Percentiles rank a stretch among this genome's conserved stretches.
Evolutionary conservation across 2,113 vertebrate genomes (phyloP).

Genomic region (Podarcis muralis): DNA sequence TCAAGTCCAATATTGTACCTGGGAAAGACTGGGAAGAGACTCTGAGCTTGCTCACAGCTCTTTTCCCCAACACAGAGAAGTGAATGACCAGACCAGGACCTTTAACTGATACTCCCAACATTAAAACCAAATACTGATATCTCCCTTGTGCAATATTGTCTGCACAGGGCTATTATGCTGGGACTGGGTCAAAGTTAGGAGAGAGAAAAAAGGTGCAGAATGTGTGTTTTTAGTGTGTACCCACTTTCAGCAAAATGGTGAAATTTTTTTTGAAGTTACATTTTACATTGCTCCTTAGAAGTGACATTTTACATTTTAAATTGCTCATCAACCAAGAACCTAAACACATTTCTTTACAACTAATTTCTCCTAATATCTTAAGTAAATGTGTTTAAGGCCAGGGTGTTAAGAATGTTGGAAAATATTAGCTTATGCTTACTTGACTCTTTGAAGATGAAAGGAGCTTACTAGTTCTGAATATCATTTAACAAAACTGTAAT

Average conservation of each 20-base stretch:
- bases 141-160: background rate
- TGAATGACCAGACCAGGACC: background rate
- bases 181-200: background rate
- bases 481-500: slow-evolving; percentile 38
- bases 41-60: background rate
- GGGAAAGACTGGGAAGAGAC: background rate
- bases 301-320: background rate
- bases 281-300: background rate
- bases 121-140: background rate
- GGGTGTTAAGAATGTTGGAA: background rate
- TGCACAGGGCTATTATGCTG: background rate
- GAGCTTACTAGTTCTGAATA: slow-evolving; percentile 9
- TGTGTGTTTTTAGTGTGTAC: background rate
- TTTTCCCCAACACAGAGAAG: background rate
- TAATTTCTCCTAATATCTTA: background rate
- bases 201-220: background rate
- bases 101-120: background rate
- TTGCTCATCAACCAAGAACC: background rate
- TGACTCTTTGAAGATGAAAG: slow-evolving; percentile 42
- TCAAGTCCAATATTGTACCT: background rate
- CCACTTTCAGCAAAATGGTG: background rate
- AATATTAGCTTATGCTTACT: slow-evolving; percentile 30
- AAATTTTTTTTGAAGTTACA: background rate
- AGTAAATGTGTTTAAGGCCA: background rate
- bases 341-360: background rate